Conservation (phyloP, 2,113 vertebrate genomes). For the Scophthalmus maximus region DNA sequence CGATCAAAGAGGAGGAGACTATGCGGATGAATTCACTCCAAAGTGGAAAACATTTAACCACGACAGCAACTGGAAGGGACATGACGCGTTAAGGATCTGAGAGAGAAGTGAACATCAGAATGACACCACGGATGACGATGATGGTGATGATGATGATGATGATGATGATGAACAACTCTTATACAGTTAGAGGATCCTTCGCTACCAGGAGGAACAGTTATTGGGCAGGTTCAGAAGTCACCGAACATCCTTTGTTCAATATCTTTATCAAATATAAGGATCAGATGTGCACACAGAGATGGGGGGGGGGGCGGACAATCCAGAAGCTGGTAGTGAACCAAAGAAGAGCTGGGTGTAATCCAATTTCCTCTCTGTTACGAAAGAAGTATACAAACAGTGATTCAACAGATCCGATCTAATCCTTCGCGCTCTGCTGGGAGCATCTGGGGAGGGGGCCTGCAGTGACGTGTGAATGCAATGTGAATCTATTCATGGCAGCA, state of each 20-base stretch:
- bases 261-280: too few relatives aligned
- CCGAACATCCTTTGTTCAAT: too few relatives aligned
- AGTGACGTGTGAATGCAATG: too few relatives aligned
- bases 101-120: slow-evolving; percentile 1
- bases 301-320: too few relatives aligned
- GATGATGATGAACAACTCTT: not conserved
- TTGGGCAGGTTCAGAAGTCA: too few relatives aligned
- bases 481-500: slow-evolving; percentile 50
- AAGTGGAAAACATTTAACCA: not conserved
- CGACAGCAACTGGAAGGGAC: not conserved
- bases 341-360: not conserved
- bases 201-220: too few relatives aligned
- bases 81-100: slow-evolving; percentile 11
- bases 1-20: slow-evolving; percentile 1
- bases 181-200: too few relatives aligned
- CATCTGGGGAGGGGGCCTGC: slow-evolving; percentile 34
- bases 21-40: not conserved
- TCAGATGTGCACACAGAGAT: too few relatives aligned
- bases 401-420: slow-evolving; percentile 54
- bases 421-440: slow-evolving; percentile 15
- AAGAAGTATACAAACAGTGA: slow-evolving; percentile 23
- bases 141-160: not conserved
- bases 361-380: not conserved
- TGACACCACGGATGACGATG: not conserved
- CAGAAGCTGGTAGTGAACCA: not conserved